Conservation (phyloP, 2,888 invertebrate species). For the Saturnia pavonia region DNA sequence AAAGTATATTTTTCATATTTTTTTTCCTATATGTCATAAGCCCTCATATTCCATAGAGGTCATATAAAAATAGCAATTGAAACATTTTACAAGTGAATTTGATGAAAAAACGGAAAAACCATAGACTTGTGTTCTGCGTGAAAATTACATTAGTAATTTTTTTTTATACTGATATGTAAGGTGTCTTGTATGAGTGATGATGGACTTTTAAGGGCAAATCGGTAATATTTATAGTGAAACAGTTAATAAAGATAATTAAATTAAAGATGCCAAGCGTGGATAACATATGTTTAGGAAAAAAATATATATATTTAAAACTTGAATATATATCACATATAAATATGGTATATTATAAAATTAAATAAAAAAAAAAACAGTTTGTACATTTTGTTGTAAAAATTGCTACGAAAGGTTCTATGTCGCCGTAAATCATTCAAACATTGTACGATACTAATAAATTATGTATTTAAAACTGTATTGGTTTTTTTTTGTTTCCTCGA, state of each 20-base stretch:
- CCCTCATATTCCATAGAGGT: neutral
- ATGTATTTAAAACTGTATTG: constrained; percentile 70
- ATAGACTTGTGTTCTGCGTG: constrained; percentile 42
- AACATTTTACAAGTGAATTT: neutral
- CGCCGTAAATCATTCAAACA: constrained; percentile 64
- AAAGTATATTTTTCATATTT: neutral
- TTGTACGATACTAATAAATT: constrained; percentile 81
- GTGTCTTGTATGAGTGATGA: constrained; percentile 36
- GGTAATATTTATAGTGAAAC: constrained; percentile 21
- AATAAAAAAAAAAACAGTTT: constrained; percentile 13
- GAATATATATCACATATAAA: constrained; percentile 14
- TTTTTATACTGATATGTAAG: constrained; percentile 61
- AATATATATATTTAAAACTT: neutral
- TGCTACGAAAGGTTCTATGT: constrained; percentile 12
- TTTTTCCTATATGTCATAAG: neutral
- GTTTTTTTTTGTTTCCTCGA: constrained; percentile 29
- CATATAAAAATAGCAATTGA: no score
- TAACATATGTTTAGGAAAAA: constrained; percentile 14
- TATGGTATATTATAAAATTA: constrained; percentile 1
- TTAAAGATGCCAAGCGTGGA: constrained; percentile 16
- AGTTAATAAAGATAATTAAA: neutral
- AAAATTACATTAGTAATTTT: constrained; percentile 24
- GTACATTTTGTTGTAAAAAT: constrained; percentile 20
- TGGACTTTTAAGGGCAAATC: constrained; percentile 25
- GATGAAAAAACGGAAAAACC: constrained; percentile 48